Percentiles rank a stretch among this genome's conserved stretches.
These are phyloP conservation scores for Drosophila setifemur DNA, from an alignment of 1,140 invertebrate species.

Conservation along the genomic window DNA sequence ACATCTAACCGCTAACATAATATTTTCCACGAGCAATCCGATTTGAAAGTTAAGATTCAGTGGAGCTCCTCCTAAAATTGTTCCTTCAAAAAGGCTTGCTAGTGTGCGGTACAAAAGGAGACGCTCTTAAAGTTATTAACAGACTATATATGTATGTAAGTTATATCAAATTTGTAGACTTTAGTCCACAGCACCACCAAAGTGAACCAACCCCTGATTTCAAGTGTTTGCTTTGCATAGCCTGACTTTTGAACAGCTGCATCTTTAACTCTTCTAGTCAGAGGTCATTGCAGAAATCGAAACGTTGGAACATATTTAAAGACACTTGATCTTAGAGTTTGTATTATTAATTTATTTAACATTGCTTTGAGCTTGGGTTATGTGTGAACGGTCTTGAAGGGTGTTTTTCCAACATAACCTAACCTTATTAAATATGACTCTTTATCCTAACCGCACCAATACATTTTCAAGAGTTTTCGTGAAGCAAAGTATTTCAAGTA, in stretches of 20 bases:
- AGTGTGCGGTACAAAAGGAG: constrained; percentile 37
- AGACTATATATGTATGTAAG: constrained; percentile 25
- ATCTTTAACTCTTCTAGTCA: neutral
- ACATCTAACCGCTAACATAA: too few relatives aligned
- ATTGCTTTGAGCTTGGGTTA: too few relatives aligned
- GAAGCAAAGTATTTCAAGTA: too few relatives aligned
- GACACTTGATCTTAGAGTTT: too few relatives aligned
- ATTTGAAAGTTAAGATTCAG: neutral
- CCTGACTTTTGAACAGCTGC: constrained; percentile 23
- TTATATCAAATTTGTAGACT: constrained; percentile 58
- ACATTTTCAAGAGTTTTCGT: too few relatives aligned
- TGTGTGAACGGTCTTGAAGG: too few relatives aligned
- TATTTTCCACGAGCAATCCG: too few relatives aligned
- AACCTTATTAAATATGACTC: too few relatives aligned
- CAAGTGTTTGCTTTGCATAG: constrained; percentile 1
- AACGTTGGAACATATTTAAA: too few relatives aligned
- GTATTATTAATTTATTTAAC: too few relatives aligned
- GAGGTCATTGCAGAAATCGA: neutral
- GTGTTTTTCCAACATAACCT: too few relatives aligned
- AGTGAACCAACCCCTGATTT: constrained; percentile 3
- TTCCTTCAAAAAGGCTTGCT: constrained; percentile 8
- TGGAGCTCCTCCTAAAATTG: neutral
- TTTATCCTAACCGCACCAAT: too few relatives aligned
- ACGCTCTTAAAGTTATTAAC: constrained; percentile 7
- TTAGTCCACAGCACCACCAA: constrained; percentile 41